Base-by-base conservation (phyloP, 2,888 invertebrate species). In the Pheosia gnoma region DNA sequence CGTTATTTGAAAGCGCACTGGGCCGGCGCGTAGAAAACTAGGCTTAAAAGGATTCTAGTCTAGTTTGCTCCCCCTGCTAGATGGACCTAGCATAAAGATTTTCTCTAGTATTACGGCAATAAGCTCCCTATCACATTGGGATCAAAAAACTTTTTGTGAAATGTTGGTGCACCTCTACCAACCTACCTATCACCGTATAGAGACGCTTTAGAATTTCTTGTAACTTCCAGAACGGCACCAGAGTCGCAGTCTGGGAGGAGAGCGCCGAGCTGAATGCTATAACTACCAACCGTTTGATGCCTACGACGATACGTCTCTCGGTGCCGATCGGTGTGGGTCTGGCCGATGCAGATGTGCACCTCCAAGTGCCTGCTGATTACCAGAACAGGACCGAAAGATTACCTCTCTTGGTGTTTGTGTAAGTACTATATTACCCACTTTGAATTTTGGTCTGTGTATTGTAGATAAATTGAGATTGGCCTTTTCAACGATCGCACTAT, bases 361-460 rank as follows among this genome's bases (percentile, higher is more conserved):
- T 98, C 47, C 95, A 96, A 82, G 91, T 97, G 56, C 98, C 98
- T 0, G 94, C 95, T 0, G 95, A 96, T 75, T 94, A 97, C 67
- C 95, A 95, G 82, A 91, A 94, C 57, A 94, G 95, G 39, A 96
- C 95, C 3, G 96, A 97, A 4, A 43, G 45, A 81, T 96, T 98
- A 80, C 98, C 98, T 0, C 94, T 98, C 90, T 88, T 98, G 45
- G 95, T 98, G 63, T 96, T 97, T 83, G 98, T 98, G 95, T 98
- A 92, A 95, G 96, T 95, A 51, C 5, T 25, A 25, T 25, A 25
- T 25, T 25, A 25, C 25, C 25, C 25, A 25, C 25, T 36, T 47
- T 11, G 6, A 9, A n/a, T 47, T n/a, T 2, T 2, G 1, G 43
- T 43, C 4, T 43, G 43, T 8, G 9, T 8, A 9, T 4, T 9